Evolutionary conservation across 2,888 invertebrate species (phyloP), one percentile per base, ranked within the genome.

Genomic region (Nineta flava): DNA sequence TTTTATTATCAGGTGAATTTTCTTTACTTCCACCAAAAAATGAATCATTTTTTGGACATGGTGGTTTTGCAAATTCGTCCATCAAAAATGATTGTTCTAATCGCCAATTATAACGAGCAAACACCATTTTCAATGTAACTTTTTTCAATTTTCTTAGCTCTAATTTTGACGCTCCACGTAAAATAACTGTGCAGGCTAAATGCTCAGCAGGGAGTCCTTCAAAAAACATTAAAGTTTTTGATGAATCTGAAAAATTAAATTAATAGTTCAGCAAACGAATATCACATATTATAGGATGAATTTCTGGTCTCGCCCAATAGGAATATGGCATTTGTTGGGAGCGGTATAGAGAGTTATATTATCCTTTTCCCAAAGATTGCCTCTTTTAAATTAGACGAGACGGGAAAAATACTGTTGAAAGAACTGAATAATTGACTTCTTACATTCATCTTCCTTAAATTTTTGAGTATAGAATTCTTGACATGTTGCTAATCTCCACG

Each of bases 151-250:
- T 77, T 9, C 78, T 73, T 7, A 95, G 70, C 62, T 94, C 92
- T n/a, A 68, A 63, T 50, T 74, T 65, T 1, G 75, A 71, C 1
- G 76, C 77, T 0, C 94, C 94, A n/a, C 92, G 76, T 2, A 97
- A 67, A 3, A 94, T 66, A 42, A 96, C 82, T 15, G 94, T 90
- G 55, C 90, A 88, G 1, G 91, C 93, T 2, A 92, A 72, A 58
- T 87, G 80, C 0, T 83, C 75, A 60, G 82, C 79, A 0, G 86
- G 82, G 56, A 94, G 86, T 6, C 93, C 92, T 66, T 95, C 95
- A 57, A 96, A 83, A 57, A 87, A 86, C 88, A 97, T 90, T 31
- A 97, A 67, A 0, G 91, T 91, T 71, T 97, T 97, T 19, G 70
- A 68, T 1, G 74, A 69, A 58, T 75, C 79, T 81, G 63, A 35